Evolutionary conservation across 2,797 vertebrate species (phyloP).

Genomic region (Pantherophis alleghaniensis): DNA sequence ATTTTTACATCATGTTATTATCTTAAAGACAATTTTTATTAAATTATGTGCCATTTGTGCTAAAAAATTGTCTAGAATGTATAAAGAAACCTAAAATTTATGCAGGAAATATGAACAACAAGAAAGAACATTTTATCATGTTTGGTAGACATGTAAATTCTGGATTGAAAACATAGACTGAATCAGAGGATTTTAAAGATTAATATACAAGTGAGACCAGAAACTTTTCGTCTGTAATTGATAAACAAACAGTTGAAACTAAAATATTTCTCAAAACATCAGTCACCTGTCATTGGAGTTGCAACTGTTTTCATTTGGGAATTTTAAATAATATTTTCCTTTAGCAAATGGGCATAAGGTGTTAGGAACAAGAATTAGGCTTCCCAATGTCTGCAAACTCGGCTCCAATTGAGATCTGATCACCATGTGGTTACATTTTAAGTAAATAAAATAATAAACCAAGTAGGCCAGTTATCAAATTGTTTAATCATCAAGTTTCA

Average conservation of each 20-base stretch:
- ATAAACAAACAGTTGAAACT: neutral
- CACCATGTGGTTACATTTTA: neutral
- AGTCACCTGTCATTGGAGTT: neutral
- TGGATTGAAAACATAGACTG: neutral
- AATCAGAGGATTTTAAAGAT: neutral
- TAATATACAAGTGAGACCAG: neutral
- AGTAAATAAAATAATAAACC: neutral
- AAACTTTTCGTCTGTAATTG: neutral
- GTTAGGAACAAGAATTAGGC: neutral
- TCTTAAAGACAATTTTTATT: neutral
- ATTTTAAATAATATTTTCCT: neutral
- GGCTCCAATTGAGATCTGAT: neutral
- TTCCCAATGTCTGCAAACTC: neutral
- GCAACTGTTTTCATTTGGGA: neutral
- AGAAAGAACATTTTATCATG: neutral
- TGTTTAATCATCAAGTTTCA: neutral
- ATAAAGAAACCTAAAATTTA: neutral
- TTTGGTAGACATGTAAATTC: neutral
- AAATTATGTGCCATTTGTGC: neutral
- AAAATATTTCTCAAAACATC: neutral
- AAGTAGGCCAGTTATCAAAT: neutral
- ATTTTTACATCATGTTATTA: neutral
- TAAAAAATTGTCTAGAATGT: neutral
- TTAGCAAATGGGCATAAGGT: neutral
- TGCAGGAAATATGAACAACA: neutral